These are phyloP conservation scores for Temnopleurus reevesii DNA, from an alignment of 53 echinoderm and acorn worm species.

Conservation along the genomic window DNA sequence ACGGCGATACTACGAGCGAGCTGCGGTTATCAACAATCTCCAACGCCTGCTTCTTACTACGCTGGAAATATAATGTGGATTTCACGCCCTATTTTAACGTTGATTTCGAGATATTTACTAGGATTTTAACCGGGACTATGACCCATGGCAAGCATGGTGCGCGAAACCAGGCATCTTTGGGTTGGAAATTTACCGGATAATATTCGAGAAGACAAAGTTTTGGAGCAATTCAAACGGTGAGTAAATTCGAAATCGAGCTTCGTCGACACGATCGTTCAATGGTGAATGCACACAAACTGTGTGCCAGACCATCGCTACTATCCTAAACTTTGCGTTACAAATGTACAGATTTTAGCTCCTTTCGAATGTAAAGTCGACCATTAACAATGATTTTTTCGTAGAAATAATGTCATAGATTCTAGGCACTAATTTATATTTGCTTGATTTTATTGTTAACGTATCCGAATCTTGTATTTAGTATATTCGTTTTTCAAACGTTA, in stretches of 20 bases:
- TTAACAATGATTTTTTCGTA: slow-evolving; percentile 26
- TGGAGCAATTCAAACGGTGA: slow-evolving; percentile 99
- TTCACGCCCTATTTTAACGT: slow-evolving; percentile 49
- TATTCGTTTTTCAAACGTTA: slow-evolving; percentile 8
- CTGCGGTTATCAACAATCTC: slow-evolving; percentile 58
- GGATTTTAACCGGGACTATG: slow-evolving; percentile 92
- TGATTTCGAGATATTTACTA: slow-evolving; percentile 59
- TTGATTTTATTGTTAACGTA: not conserved
- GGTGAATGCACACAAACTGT: not conserved
- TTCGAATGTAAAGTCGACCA: not conserved
- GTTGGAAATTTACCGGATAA: slow-evolving; percentile 99
- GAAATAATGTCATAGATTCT: not conserved
- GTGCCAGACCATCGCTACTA: not conserved
- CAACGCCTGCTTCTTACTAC: slow-evolving; percentile 28
- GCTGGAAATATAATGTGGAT: slow-evolving; percentile 63
- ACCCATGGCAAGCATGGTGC: slow-evolving; percentile 99
- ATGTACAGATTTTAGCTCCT: not conserved
- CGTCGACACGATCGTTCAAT: not conserved
- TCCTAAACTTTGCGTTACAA: slow-evolving; percentile 4
- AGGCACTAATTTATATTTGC: not conserved
- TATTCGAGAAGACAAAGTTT: slow-evolving; percentile 99
- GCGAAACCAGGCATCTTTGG: slow-evolving; percentile 99
- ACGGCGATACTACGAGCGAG: not conserved
- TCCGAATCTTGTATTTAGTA: not conserved
- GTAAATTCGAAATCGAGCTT: slow-evolving; percentile 45